These are phyloP conservation scores for Characodon lateralis DNA, from an alignment of 2,797 vertebrate species.

Conservation along the genomic window DNA sequence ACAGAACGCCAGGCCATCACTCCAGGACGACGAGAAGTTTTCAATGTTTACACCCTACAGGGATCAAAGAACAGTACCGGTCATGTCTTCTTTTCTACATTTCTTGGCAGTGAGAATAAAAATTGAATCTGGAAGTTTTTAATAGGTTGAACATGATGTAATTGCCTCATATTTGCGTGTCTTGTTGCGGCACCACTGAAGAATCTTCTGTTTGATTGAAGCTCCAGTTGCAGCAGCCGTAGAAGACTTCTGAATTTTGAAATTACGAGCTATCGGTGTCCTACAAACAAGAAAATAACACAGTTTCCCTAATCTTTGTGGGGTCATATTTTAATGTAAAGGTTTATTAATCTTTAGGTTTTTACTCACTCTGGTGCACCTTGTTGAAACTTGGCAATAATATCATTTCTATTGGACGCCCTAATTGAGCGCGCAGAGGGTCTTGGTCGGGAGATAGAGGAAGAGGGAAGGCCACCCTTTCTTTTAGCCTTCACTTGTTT, in stretches of 20 bases:
- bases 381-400: conserved; percentile 84
- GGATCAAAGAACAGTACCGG: conserved; percentile 11
- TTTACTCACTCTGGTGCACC: conserved; percentile 77
- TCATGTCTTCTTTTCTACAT: neutral
- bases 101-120: too few relatives aligned
- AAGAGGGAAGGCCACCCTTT: conserved; percentile 56
- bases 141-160: neutral
- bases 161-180: conserved; percentile 92
- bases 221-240: conserved; percentile 84
- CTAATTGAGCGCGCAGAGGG: conserved; percentile 63
- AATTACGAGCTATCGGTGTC: conserved; percentile 73
- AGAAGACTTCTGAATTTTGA: conserved; percentile 87
- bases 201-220: conserved; percentile 95
- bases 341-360: neutral
- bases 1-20: conserved; percentile 95
- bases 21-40: conserved; percentile 99
- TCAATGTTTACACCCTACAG: conserved; percentile 91
- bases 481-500: conserved; percentile 74
- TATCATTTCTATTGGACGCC: conserved; percentile 73
- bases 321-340: neutral
- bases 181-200: conserved; percentile 95
- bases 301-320: neutral
- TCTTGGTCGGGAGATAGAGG: conserved; percentile 64
- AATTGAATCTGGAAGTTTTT: neutral
- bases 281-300: conserved; percentile 50